These are phyloP conservation scores for Dinomys branickii DNA, from an alignment of 2,113 vertebrate genomes.

Conservation along the genomic window DNA sequence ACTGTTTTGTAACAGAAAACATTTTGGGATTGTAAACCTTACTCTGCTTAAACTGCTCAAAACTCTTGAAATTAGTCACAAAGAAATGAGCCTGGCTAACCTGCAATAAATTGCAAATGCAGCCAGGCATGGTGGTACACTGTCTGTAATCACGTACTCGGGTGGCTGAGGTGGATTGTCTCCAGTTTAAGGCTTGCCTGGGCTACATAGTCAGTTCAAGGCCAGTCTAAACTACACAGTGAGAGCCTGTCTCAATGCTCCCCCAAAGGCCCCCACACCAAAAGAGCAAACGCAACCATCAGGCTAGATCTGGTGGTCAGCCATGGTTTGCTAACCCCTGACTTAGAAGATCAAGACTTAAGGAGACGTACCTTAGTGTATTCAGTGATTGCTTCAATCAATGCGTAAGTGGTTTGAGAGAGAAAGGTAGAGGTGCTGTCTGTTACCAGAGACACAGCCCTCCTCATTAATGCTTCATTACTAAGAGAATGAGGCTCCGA, in stretches of 20 bases:
- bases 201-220: background rate
- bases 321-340: background rate
- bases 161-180: background rate
- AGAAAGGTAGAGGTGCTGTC: slow-evolving; percentile 89
- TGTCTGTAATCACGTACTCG: background rate
- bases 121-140: background rate
- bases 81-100: background rate
- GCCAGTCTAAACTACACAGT: background rate
- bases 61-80: background rate
- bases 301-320: background rate
- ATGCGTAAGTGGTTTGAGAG: slow-evolving; percentile 87
- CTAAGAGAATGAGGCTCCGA: slow-evolving; percentile 83
- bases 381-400: slow-evolving; percentile 89
- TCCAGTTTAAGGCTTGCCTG: background rate
- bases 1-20: background rate
- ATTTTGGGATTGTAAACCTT: background rate
- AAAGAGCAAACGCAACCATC: background rate
- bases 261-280: too few species aligned
- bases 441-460: slow-evolving; percentile 88
- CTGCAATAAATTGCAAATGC: background rate
- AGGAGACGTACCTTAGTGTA: slow-evolving; percentile 86
- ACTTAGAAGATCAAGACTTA: background rate
- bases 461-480: slow-evolving; percentile 86
- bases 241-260: background rate
- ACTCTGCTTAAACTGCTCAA: background rate